Evolutionary conservation across 2,888 invertebrate genomes (phyloP).

Genomic region (Bombylius discolor): DNA sequence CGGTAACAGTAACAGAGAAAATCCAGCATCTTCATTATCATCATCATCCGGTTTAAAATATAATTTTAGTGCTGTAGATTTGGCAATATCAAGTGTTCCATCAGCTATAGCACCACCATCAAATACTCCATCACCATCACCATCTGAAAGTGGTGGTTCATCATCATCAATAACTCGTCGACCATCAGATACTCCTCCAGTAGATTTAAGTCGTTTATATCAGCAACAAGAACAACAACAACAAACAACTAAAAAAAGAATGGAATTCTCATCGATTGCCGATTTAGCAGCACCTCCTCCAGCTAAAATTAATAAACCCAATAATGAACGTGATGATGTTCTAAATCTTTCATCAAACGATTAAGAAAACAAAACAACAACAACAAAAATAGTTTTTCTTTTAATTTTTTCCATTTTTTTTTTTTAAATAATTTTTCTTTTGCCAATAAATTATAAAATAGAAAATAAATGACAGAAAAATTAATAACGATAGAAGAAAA

Average conservation of each 20-base stretch:
- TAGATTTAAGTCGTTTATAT: slow-evolving; percentile 32
- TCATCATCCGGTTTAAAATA: slow-evolving; percentile 24
- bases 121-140: slow-evolving; percentile 28
- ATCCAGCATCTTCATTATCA: slow-evolving; percentile 6
- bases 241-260: slow-evolving; percentile 33
- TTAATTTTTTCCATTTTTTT: too few species aligned
- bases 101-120: slow-evolving; percentile 17
- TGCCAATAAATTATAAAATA: too few species aligned
- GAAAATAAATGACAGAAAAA: too few species aligned
- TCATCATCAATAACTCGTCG: slow-evolving; percentile 30
- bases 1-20: slow-evolving; percentile 7
- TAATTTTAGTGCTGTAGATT: slow-evolving; percentile 36
- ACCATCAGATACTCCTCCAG: slow-evolving; percentile 30
- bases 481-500: too few species aligned
- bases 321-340: slow-evolving; percentile 39
- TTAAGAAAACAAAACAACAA: slow-evolving; percentile 14
- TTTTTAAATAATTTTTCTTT: too few species aligned
- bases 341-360: slow-evolving; percentile 32
- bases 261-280: slow-evolving; percentile 37
- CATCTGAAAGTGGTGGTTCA: slow-evolving; percentile 1
- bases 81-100: slow-evolving; percentile 36
- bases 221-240: slow-evolving; percentile 21
- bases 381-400: too few species aligned
- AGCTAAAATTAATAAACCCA: slow-evolving; percentile 46
- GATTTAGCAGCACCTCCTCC: slow-evolving; percentile 41